Evolutionary conservation across 2,888 invertebrate genomes (phyloP).

Genomic region (Thalpophila matura): DNA sequence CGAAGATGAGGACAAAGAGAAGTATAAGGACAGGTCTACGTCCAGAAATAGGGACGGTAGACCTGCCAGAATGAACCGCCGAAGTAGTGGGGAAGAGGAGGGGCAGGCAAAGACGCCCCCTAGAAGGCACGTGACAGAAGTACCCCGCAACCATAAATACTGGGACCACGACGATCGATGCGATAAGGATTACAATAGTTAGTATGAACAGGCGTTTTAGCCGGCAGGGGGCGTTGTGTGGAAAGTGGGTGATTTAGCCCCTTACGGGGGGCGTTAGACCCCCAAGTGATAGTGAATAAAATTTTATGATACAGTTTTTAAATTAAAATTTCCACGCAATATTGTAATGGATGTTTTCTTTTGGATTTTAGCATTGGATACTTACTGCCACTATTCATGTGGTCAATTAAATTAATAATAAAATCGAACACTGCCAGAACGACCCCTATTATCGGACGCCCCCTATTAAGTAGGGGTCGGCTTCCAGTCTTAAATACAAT

Average conservation of each 20-base stretch:
- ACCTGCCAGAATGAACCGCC: slow-evolving; percentile 66
- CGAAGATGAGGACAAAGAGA: slow-evolving; percentile 75
- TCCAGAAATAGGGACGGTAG: slow-evolving; percentile 69
- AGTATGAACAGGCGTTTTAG: slow-evolving; percentile 65
- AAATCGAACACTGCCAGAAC: not conserved
- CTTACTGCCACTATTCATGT: not conserved
- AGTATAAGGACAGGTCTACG: slow-evolving; percentile 60
- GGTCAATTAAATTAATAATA: no score
- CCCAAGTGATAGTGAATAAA: slow-evolving; percentile 11
- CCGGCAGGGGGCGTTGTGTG: slow-evolving; percentile 33
- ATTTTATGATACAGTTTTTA: slow-evolving; percentile 3
- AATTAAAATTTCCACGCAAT: no score
- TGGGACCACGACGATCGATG: slow-evolving; percentile 88
- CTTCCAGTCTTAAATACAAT: not conserved
- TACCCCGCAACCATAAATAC: slow-evolving; percentile 84
- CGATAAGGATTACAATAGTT: slow-evolving; percentile 87
- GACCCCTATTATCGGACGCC: no score
- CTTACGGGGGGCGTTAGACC: not conserved
- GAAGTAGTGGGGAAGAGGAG: slow-evolving; percentile 75
- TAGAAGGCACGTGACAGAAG: slow-evolving; percentile 80
- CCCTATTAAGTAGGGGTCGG: not conserved
- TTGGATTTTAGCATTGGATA: not conserved
- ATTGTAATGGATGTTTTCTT: no score
- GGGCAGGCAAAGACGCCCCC: slow-evolving; percentile 71
- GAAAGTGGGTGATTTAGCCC: not conserved